phyloP scores from a whole-genome alignment of 1,140 invertebrate genomes.

The Rhyacophila brunnea region DNA sequence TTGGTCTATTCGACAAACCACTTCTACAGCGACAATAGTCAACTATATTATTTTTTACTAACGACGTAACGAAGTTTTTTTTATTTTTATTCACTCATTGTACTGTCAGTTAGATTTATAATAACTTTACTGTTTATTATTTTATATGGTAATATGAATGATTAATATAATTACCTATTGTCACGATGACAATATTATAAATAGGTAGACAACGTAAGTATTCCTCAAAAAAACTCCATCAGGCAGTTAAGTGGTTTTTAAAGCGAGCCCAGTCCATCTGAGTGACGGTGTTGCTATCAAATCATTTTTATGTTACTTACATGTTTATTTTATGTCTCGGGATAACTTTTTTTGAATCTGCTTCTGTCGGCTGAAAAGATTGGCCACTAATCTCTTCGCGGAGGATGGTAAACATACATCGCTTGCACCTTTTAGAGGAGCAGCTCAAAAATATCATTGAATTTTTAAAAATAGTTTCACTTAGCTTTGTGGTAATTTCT shows the following conservation, averaged over 20 bases:
- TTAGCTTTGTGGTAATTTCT: too few relatives aligned
- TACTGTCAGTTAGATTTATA: too few relatives aligned
- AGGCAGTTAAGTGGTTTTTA: slow-evolving; percentile 30
- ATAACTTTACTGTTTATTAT: too few relatives aligned
- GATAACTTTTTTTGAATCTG: slow-evolving; percentile 24
- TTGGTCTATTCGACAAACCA: too few relatives aligned
- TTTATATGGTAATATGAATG: too few relatives aligned
- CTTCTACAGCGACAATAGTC: too few relatives aligned
- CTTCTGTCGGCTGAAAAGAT: slow-evolving; percentile 18
- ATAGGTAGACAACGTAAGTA: slow-evolving; percentile 15
- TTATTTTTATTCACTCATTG: too few relatives aligned
- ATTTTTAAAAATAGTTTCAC: too few relatives aligned
- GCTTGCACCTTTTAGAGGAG: neutral
- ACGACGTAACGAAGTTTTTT: too few relatives aligned
- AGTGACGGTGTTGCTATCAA: slow-evolving; percentile 20
- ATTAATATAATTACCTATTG: too few relatives aligned
- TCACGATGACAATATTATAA: neutral
- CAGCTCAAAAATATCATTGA: too few relatives aligned
- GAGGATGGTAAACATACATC: slow-evolving; percentile 1
- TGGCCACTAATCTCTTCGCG: slow-evolving; percentile 18
- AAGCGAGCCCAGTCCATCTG: slow-evolving; percentile 14
- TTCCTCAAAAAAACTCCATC: slow-evolving; percentile 9
- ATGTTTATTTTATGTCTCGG: slow-evolving; percentile 31
- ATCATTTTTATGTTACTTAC: slow-evolving; percentile 32
- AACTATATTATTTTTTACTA: too few relatives aligned